These are phyloP conservation scores for Microplitis deprimator DNA, from an alignment of 2,888 invertebrate species.

Conservation along the genomic window DNA sequence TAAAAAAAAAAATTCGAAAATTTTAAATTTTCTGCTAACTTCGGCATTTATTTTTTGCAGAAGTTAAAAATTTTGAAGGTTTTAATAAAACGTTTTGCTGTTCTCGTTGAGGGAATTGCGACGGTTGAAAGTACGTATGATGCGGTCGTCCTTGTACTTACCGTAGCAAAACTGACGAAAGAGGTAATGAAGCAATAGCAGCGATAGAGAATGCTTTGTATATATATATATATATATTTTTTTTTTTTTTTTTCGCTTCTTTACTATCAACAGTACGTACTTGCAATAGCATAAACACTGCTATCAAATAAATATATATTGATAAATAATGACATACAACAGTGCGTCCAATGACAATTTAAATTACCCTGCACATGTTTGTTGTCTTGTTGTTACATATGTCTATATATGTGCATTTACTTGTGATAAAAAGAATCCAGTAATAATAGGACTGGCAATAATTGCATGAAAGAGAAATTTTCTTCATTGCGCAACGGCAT, in stretches of 20 bases:
- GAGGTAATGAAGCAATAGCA: slow-evolving; percentile 33
- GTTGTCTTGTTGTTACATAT: neutral
- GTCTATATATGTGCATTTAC: neutral
- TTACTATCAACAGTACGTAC: neutral
- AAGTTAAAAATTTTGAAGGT: neutral
- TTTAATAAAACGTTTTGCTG: slow-evolving; percentile 7
- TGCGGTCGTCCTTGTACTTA: slow-evolving; percentile 52
- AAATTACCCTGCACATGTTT: neutral
- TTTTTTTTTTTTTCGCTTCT: slow-evolving; percentile 1
- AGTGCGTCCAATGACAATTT: neutral
- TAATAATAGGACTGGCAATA: slow-evolving; percentile 19
- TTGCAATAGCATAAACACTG: neutral
- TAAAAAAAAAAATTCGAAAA: neutral
- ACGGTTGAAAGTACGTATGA: slow-evolving; percentile 46
- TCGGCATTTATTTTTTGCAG: neutral
- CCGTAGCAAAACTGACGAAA: slow-evolving; percentile 42
- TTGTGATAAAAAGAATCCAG: slow-evolving; percentile 7
- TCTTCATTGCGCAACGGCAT: slow-evolving; percentile 36
- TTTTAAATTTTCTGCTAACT: too few species aligned
- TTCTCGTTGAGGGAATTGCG: slow-evolving; percentile 13
- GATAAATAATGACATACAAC: slow-evolving; percentile 9
- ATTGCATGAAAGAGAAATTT: slow-evolving; percentile 41
- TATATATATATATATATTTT: neutral
- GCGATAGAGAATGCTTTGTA: slow-evolving; percentile 25
- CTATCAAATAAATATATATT: neutral